Evolutionary conservation across 2,888 invertebrate species (phyloP), one percentile per base, ranked within the genome.

Genomic region (Euzetes globulus): DNA sequence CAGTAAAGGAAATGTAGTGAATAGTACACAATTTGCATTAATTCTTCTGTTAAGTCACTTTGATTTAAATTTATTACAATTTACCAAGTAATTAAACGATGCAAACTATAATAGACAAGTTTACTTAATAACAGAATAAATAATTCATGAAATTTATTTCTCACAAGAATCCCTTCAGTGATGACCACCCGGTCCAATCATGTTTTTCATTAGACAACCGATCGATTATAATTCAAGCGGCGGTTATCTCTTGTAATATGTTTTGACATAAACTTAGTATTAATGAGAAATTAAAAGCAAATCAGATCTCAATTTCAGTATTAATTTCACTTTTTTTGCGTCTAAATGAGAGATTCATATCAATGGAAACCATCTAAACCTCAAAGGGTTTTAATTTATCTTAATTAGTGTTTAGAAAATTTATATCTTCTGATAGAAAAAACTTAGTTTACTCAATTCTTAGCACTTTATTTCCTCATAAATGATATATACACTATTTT

Each of bases 381-480:
- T 60, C 33, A 65, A 15, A 19, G 63, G 63, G 37, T 65, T 65
- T 2, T 60, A 65, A 65, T 65, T 65, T 37, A 65, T 65, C 63
- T 65, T 37, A 65, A 65, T 65, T 65, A 65, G 37, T 33, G 37
- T 37, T 37, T 22, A 2, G 37, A 5, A 60, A 60, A 60, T 60
- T 60, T 19, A 60, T 60, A 60, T 60, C 63, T 19, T 65, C 37
- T 33, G 33, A 65, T 65, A 65, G 15, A 6, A 29, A 29, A 37
- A 58, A 58, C 58, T 29, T 41, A 13, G 7, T 58, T 27, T 58
- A 17, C 27, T 29, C 29, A 19, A 3, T 11, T 27, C 15, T 27
- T 29, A 15, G 15, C 17, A 58, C 1, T 29, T 27, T 22, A 58
- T 58, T 58, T 58, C 58, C 58, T 58, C 29, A 29, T 58, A 58